Evolutionary conservation across 2,113 vertebrate species (phyloP), one percentile per base, ranked within the genome.

Genomic region (Megaptera novaeangliae): DNA sequence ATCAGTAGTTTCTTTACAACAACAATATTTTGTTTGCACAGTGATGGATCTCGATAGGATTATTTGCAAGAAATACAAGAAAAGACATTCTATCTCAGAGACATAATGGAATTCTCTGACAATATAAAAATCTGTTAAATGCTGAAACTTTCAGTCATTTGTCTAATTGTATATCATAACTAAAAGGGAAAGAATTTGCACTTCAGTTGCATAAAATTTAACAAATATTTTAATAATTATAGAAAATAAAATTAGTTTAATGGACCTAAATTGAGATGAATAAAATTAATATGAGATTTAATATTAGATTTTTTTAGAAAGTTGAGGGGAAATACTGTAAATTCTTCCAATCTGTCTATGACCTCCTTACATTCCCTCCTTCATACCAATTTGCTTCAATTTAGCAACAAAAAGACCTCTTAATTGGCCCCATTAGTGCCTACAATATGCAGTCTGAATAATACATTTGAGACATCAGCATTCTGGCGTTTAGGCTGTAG

Each of bases 381-480:
- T 92, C 63, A 59, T 31, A 74, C 13, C 15, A 91, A 86, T 87
- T 74, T 89, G 77, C 72, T 93, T 94, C 71, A 89, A 71, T 97
- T 96, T 94, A 86, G 72, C 78, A 95, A 96, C 49, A 94, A 36
- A 88, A 88, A 94, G 71, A 75, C 90, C 96, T 97, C 55, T 88
- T 95, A 85, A 36, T 95, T 68, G 87, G 55, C 88, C 57, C 64
- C 91, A 78, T 89, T 81, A 68, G 80, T 95, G 97, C 91, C 98
- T 97, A 95, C 91, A 97, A 96, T 98, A 97, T 97, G 81, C 97
- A 71, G 77, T 34, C 97, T 92, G 84, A 98, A 99, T 97, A 98
- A 99, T 98, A 98, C 98, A 98, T 98, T 97, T 91, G 97, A 98
- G 94, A 83, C 80, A 98, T 99, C 99, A 99, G 99, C 99, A 98